Evolutionary conservation across 92 coral and sea anemone species (phyloP).

Genomic region (Epizoanthus scotinus): DNA sequence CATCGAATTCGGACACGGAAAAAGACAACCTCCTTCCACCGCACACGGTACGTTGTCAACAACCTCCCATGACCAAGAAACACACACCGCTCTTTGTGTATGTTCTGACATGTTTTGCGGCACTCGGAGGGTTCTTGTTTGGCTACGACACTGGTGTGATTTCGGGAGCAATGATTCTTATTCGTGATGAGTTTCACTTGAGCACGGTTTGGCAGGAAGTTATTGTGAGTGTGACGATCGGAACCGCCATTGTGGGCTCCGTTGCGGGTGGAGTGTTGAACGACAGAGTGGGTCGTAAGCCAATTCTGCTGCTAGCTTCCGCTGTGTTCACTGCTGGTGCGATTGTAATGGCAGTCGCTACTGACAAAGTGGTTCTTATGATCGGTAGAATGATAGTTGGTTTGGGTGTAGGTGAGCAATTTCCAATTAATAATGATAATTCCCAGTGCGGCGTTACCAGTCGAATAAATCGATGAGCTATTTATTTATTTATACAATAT

Average conservation of each 20-base stretch:
- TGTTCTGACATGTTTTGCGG: constrained; percentile 79
- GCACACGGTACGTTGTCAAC: neutral
- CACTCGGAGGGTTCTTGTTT: constrained; percentile 90
- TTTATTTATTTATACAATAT: too few species aligned
- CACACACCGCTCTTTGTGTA: constrained; percentile 57
- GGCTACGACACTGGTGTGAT: constrained; percentile 98
- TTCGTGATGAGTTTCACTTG: constrained; percentile 69
- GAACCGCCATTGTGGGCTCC: constrained; percentile 81
- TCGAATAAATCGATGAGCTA: too few species aligned
- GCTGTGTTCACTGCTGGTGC: constrained; percentile 86
- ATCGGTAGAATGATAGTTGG: constrained; percentile 89
- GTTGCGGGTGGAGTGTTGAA: constrained; percentile 74
- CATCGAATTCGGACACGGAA: constrained; percentile 1
- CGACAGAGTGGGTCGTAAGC: constrained; percentile 76
- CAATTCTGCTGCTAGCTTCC: constrained; percentile 67
- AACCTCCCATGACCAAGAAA: constrained; percentile 4
- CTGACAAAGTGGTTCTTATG: constrained; percentile 59
- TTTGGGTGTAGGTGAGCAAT: constrained; percentile 80
- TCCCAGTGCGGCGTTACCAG: too few species aligned
- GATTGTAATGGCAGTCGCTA: constrained; percentile 78
- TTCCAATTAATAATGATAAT: too few species aligned
- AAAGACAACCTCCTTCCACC: constrained; percentile 6
- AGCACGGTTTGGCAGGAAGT: constrained; percentile 83
- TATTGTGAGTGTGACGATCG: constrained; percentile 84
- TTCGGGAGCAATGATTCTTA: constrained; percentile 88